Evolutionary conservation across 1,140 invertebrate genomes (phyloP).

Genomic region (Pollicipes pollicipes): DNA sequence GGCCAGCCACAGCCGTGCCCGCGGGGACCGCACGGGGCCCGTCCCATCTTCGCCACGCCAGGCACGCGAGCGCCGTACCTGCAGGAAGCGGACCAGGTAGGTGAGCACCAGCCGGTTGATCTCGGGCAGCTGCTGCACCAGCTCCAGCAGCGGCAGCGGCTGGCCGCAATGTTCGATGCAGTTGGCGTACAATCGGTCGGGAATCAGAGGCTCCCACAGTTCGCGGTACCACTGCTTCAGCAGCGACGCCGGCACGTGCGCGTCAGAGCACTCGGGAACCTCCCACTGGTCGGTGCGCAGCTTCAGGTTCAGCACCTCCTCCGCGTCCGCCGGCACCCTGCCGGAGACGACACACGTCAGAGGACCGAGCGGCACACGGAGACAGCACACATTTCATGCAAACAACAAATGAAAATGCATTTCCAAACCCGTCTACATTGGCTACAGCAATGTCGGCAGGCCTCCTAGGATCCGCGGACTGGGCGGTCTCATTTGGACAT

Average conservation of each 20-base stretch:
- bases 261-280: constrained; percentile 45
- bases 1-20: no score
- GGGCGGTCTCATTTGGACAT: no score
- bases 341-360: constrained; percentile 32
- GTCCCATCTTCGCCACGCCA: no score
- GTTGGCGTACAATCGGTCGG: constrained; percentile 70
- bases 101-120: constrained; percentile 61
- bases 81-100: constrained; percentile 78
- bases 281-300: constrained; percentile 77
- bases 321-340: constrained; percentile 83
- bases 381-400: constrained; percentile 30
- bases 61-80: no score
- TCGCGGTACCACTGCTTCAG: constrained; percentile 93
- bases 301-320: constrained; percentile 52
- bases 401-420: no score
- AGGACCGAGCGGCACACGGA: constrained; percentile 3
- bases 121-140: constrained; percentile 41
- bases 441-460: no score
- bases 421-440: no score
- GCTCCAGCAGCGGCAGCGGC: constrained; percentile 45
- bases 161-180: constrained; percentile 49
- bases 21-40: no score
- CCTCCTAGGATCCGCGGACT: no score
- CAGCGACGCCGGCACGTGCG: constrained; percentile 83
- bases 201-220: constrained; percentile 85